Conservation (phyloP, 2,888 invertebrate genomes). For the Baronia brevicornis region DNA sequence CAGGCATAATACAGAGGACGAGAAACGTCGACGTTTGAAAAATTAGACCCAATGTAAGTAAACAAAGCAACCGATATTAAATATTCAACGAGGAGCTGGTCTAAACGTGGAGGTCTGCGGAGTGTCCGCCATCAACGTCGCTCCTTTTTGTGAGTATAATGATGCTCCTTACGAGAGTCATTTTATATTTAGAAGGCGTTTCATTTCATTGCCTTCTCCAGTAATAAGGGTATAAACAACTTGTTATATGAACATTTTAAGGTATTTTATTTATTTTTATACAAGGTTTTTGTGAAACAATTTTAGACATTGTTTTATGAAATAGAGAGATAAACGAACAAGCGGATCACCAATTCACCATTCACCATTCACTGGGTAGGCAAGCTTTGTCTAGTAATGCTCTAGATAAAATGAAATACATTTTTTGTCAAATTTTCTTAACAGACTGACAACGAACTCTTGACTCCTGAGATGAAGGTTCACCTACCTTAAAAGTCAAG, state of each 20-base stretch:
- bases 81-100: conserved; percentile 50
- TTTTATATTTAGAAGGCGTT: conserved; percentile 48
- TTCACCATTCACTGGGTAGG: too few relatives aligned
- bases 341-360: too few relatives aligned
- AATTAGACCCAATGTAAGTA: conserved; percentile 23
- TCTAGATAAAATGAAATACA: too few relatives aligned
- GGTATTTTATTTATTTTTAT: too few relatives aligned
- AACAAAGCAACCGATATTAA: conserved; percentile 42
- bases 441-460: too few relatives aligned
- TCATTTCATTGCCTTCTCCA: conserved; percentile 32
- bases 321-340: too few relatives aligned
- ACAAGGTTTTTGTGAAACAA: too few relatives aligned
- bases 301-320: too few relatives aligned
- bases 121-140: conserved; percentile 40
- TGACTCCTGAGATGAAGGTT: too few relatives aligned
- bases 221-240: conserved; percentile 6
- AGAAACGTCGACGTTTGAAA: conserved; percentile 8
- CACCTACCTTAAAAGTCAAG: too few relatives aligned
- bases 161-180: conserved; percentile 29
- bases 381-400: too few relatives aligned
- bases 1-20: conserved; percentile 8
- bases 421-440: too few relatives aligned
- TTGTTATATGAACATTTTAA: conserved; percentile 6
- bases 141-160: conserved; percentile 29
- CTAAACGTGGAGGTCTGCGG: conserved; percentile 35